A percentile compares a stretch with the other conserved stretches of the same genome.
Conservation (phyloP, 2,113 vertebrate genomes). For the Festucalex cinctus region DNA sequence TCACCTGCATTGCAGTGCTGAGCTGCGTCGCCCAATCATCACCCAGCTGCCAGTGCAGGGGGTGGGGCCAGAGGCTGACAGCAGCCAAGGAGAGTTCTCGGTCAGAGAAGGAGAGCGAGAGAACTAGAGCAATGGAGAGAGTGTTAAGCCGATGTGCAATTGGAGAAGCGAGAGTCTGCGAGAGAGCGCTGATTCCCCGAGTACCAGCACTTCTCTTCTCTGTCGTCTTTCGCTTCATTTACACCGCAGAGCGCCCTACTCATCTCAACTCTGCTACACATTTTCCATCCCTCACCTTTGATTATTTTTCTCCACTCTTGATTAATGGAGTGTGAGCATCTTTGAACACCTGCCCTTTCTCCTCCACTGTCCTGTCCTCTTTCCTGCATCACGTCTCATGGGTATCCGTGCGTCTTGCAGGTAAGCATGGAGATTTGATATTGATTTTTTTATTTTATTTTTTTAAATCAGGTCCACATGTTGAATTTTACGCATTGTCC, state of each 20-base stretch:
- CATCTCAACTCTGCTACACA: slow-evolving; percentile 20
- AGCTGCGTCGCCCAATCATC: slow-evolving; percentile 74
- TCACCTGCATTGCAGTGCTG: slow-evolving; percentile 90
- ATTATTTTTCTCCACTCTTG: neutral
- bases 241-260: slow-evolving; percentile 13
- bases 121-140: slow-evolving; percentile 13
- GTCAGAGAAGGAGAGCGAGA: slow-evolving; percentile 40
- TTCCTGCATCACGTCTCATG: slow-evolving; percentile 67
- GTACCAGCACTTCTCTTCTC: slow-evolving; percentile 30
- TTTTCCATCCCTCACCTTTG: slow-evolving; percentile 2
- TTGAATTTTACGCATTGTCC: neutral
- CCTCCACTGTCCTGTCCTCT: slow-evolving; percentile 28
- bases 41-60: slow-evolving; percentile 47
- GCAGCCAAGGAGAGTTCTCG: slow-evolving; percentile 69
- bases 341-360: slow-evolving; percentile 63
- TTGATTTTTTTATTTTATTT: slow-evolving; percentile 2
- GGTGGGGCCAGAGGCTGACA: slow-evolving; percentile 61
- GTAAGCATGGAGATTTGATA: slow-evolving; percentile 56
- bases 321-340: slow-evolving; percentile 52
- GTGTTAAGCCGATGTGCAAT: slow-evolving; percentile 32
- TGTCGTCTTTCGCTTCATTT: slow-evolving; percentile 1
- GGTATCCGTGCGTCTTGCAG: slow-evolving; percentile 87
- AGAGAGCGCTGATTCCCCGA: slow-evolving; percentile 41
- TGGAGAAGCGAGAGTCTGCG: slow-evolving; percentile 32
- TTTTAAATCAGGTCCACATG: slow-evolving; percentile 7